A percentile compares a stretch with the other conserved stretches of the same genome.
Evolutionary conservation across 2,797 vertebrate genomes (phyloP).

Genomic region (Furcifer pardalis): DNA sequence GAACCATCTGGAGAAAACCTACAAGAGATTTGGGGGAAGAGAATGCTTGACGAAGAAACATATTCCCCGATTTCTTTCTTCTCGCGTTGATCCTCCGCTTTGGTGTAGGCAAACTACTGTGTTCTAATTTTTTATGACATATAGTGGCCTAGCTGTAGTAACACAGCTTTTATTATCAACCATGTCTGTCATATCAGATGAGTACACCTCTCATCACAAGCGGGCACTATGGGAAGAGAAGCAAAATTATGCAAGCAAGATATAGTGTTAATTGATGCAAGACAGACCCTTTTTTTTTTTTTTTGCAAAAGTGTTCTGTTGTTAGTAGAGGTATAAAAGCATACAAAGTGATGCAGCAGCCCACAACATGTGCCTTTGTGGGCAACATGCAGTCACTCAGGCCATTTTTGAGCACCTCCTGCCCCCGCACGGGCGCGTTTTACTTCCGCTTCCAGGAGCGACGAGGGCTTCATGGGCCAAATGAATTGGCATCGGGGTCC

Average conservation of each 20-base stretch:
- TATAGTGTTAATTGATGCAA: neutral
- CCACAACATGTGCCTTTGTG: no score
- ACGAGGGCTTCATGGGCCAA: no score
- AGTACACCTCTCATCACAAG: neutral
- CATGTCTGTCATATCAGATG: neutral
- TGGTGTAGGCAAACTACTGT: accelerated
- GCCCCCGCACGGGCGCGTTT: no score
- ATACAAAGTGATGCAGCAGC: no score
- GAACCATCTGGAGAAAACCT: neutral
- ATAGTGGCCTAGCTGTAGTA: neutral
- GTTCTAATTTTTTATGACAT: neutral
- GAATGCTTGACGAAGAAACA: neutral
- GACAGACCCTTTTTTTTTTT: neutral
- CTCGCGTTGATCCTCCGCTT: neutral
- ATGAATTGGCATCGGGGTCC: no score
- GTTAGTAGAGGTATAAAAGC: neutral
- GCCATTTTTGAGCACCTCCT: no score
- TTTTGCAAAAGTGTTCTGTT: neutral
- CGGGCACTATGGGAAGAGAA: neutral
- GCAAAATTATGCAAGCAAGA: neutral
- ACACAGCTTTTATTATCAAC: neutral
- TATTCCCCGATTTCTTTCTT: neutral
- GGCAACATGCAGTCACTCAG: no score
- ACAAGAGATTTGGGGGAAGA: neutral
- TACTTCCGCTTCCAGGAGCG: no score